Evolutionary conservation across 2,113 vertebrate genomes (phyloP).

Genomic region (Rana temporaria): DNA sequence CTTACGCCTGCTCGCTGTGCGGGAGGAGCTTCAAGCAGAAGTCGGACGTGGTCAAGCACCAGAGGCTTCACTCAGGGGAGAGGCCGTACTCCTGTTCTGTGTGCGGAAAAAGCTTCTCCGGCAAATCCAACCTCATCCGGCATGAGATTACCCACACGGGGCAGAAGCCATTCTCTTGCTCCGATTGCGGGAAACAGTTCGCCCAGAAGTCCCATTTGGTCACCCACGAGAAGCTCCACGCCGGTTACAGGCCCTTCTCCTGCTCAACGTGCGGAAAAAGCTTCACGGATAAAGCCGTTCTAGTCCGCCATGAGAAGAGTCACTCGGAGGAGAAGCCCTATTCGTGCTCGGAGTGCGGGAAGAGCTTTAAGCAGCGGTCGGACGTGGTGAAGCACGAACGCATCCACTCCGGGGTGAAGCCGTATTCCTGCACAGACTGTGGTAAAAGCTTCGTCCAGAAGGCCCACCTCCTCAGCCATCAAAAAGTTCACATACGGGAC

Average conservation of each 20-base stretch:
- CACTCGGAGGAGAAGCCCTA: constrained; percentile 53
- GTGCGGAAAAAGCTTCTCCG: constrained; percentile 26
- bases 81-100: too few species aligned
- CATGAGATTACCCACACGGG: constrained; percentile 62
- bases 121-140: constrained; percentile 57
- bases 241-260: neutral
- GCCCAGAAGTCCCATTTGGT: constrained; percentile 48
- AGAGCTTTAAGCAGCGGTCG: constrained; percentile 59
- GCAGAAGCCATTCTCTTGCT: neutral
- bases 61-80: constrained; percentile 23
- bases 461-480: constrained; percentile 29
- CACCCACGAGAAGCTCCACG: constrained; percentile 56
- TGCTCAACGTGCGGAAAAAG: neutral
- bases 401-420: constrained; percentile 52
- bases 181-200: neutral
- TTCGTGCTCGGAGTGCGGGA: constrained; percentile 58
- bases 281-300: neutral
- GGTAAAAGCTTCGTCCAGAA: constrained; percentile 48
- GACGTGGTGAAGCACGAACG: constrained; percentile 49
- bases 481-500: constrained; percentile 32
- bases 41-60: constrained; percentile 62
- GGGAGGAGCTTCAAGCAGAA: constrained; percentile 66
- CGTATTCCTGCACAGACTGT: constrained; percentile 34
- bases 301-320: constrained; percentile 50
- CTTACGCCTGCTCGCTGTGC: constrained; percentile 56